Conservation (phyloP, 2,113 vertebrate species). For the Crotalus horridus region DNA sequence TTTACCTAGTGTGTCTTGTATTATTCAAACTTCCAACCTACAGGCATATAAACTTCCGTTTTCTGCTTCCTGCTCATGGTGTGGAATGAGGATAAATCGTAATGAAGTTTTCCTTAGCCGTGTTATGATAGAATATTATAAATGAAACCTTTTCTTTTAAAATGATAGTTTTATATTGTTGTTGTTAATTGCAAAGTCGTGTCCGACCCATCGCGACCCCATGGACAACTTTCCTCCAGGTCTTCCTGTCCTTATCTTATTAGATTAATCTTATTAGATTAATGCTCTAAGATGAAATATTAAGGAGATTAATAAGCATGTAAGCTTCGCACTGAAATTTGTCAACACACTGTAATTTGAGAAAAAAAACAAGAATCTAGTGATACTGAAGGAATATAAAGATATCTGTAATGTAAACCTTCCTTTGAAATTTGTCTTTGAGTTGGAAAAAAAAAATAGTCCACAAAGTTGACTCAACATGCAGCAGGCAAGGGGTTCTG, state of each 20-base stretch:
- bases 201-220: no score
- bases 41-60: neutral
- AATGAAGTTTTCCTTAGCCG: neutral
- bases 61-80: neutral
- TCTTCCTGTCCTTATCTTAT: no score
- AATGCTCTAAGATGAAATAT: slow-evolving; percentile 33
- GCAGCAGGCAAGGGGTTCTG: neutral
- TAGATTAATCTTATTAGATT: slow-evolving; percentile 19
- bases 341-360: neutral
- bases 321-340: neutral
- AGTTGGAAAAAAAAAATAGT: no score
- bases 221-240: no score
- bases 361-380: neutral
- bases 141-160: slow-evolving; percentile 23
- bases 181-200: no score
- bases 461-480: neutral
- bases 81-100: neutral
- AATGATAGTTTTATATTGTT: neutral
- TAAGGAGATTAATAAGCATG: neutral
- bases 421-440: neutral
- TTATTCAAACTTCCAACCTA: neutral
- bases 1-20: neutral
- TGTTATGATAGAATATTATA: neutral
- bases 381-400: neutral
- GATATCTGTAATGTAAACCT: neutral